These are phyloP conservation scores for Orchestes rusci DNA, from an alignment of 2,888 invertebrate genomes.

Conservation along the genomic window DNA sequence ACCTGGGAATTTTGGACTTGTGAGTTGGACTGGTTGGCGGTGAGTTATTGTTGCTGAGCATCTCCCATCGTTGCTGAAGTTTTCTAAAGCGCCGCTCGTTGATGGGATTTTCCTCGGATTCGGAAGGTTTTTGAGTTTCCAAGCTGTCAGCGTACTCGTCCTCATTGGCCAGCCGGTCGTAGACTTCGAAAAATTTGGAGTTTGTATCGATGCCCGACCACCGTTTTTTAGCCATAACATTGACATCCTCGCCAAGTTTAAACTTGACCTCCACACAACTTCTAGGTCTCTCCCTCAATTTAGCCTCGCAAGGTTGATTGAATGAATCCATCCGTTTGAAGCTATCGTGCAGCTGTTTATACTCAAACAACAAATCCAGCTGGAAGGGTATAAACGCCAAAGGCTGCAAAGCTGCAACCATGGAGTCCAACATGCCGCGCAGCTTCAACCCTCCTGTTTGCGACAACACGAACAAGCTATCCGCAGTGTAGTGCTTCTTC, in stretches of 20 bases:
- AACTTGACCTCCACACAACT: slow-evolving; percentile 59
- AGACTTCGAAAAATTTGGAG: slow-evolving; percentile 64
- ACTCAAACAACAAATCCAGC: slow-evolving; percentile 73
- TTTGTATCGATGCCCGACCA: slow-evolving; percentile 68
- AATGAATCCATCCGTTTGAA: slow-evolving; percentile 58
- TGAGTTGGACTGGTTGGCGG: slow-evolving; percentile 40
- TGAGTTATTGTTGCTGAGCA: slow-evolving; percentile 53
- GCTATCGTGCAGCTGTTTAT: slow-evolving; percentile 67
- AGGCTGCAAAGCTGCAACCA: slow-evolving; percentile 72
- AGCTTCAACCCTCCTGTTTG: slow-evolving; percentile 56
- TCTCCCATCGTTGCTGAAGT: slow-evolving; percentile 75
- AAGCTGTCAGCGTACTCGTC: slow-evolving; percentile 70
- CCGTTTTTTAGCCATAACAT: slow-evolving; percentile 31
- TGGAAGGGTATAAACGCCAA: slow-evolving; percentile 74
- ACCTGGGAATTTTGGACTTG: slow-evolving; percentile 65
- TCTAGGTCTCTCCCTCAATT: slow-evolving; percentile 52
- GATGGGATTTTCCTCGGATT: slow-evolving; percentile 34
- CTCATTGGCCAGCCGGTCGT: slow-evolving; percentile 59
- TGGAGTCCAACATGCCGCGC: slow-evolving; percentile 60
- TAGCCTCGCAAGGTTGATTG: slow-evolving; percentile 40
- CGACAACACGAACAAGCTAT: slow-evolving; percentile 57
- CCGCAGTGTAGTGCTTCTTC: slow-evolving; percentile 69
- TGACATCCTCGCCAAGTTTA: slow-evolving; percentile 42
- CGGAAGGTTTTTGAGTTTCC: slow-evolving; percentile 45
- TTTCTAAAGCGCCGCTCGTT: slow-evolving; percentile 65